phyloP scores from a whole-genome alignment of 2,888 invertebrate species.

The Abrostola triplasia region DNA sequence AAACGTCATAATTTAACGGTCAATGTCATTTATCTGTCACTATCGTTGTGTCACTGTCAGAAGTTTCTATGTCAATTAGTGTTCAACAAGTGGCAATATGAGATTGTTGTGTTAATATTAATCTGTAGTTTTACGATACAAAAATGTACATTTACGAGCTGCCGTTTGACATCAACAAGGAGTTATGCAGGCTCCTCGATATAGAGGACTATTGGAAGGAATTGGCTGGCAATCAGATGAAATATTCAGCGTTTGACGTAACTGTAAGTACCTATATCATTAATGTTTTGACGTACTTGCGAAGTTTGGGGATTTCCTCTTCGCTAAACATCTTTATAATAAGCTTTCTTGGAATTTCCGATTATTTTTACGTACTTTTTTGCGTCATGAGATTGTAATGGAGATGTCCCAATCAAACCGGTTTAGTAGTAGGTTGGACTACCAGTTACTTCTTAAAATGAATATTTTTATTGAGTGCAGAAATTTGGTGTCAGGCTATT shows the following conservation, averaged over 20 bases:
- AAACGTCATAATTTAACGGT: slow-evolving; percentile 2
- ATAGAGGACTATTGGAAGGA: slow-evolving; percentile 94
- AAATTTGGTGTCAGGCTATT: neutral
- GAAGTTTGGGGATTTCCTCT: slow-evolving; percentile 49
- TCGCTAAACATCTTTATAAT: slow-evolving; percentile 34
- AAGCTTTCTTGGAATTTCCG: slow-evolving; percentile 51
- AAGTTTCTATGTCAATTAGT: slow-evolving; percentile 21
- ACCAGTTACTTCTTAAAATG: too few relatives aligned
- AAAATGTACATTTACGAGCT: slow-evolving; percentile 91
- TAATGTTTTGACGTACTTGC: slow-evolving; percentile 11
- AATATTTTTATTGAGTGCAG: neutral
- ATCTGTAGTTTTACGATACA: slow-evolving; percentile 39
- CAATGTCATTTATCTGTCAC: neutral
- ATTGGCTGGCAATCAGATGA: slow-evolving; percentile 91
- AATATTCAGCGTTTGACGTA: slow-evolving; percentile 89
- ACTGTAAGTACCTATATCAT: slow-evolving; percentile 80
- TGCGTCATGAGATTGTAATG: slow-evolving; percentile 25
- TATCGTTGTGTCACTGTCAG: too few relatives aligned
- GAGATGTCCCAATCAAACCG: slow-evolving; percentile 9
- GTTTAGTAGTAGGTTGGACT: too few relatives aligned
- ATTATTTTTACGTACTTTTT: slow-evolving; percentile 19
- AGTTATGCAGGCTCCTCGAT: slow-evolving; percentile 93
- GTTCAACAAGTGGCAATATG: slow-evolving; percentile 34
- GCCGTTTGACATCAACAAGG: slow-evolving; percentile 90
- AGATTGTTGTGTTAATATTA: slow-evolving; percentile 21